A percentile compares a stretch with the other conserved stretches of the same genome.
These are phyloP conservation scores for Drosophila tripunctata DNA, from an alignment of 2,888 invertebrate genomes.

Conservation along the genomic window DNA sequence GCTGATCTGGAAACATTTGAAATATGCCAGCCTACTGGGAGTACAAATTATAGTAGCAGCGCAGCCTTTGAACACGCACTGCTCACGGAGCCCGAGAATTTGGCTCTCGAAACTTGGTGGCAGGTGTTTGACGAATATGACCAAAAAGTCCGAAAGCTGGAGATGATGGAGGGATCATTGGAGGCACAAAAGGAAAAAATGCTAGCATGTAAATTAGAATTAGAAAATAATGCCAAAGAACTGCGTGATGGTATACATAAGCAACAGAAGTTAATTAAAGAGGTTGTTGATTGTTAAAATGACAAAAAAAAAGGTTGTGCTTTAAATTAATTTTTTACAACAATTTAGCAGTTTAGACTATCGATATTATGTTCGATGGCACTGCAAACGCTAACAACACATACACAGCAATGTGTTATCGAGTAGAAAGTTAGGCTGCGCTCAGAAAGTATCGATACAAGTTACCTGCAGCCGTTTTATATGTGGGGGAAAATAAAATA, in stretches of 20 bases:
- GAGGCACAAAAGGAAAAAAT: constrained; percentile 73
- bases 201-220: constrained; percentile 67
- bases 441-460: constrained; percentile 58
- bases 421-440: constrained; percentile 36
- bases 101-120: constrained; percentile 81
- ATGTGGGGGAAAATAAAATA: constrained; percentile 54
- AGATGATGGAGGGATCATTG: constrained; percentile 67
- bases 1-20: constrained; percentile 82
- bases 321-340: not conserved
- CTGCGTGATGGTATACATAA: constrained; percentile 74
- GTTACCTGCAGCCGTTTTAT: constrained; percentile 62
- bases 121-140: constrained; percentile 81
- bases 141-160: constrained; percentile 76
- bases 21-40: constrained; percentile 42
- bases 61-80: constrained; percentile 45
- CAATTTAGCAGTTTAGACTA: constrained; percentile 14
- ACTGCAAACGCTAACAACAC: constrained; percentile 3
- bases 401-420: constrained; percentile 35
- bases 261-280: constrained; percentile 58
- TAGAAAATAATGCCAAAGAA: constrained; percentile 72
- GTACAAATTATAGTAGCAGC: not conserved
- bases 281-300: constrained; percentile 37
- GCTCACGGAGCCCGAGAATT: constrained; percentile 53
- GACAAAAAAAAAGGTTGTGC: no score
- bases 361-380: constrained; percentile 25